These are phyloP conservation scores for Latrodectus geometricus DNA, from an alignment of 1,140 invertebrate genomes.

Conservation along the genomic window DNA sequence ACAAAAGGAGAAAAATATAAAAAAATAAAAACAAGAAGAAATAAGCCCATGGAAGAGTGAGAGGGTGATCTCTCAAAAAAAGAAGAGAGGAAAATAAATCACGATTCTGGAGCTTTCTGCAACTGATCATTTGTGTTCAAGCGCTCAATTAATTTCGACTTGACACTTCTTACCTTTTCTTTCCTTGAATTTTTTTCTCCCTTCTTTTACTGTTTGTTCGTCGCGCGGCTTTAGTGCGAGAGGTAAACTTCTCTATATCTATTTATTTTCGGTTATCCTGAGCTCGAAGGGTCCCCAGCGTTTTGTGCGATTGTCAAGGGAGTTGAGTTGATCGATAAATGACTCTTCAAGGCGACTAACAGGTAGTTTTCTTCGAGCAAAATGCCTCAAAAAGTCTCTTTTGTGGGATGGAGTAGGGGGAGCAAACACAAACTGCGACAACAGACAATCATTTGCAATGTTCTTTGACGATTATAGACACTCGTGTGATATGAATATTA, in stretches of 20 bases:
- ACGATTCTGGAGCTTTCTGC: slow-evolving; percentile 40
- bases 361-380: slow-evolving; percentile 53
- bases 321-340: slow-evolving; percentile 45
- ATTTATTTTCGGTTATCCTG: slow-evolving; percentile 46
- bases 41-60: too few species aligned
- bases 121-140: slow-evolving; percentile 60
- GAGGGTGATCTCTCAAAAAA: too few species aligned
- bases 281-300: slow-evolving; percentile 24
- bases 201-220: slow-evolving; percentile 23
- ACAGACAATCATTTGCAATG: neutral
- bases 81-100: slow-evolving; percentile 36
- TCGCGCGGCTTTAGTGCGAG: neutral
- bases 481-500: too few species aligned
- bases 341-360: slow-evolving; percentile 56
- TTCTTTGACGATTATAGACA: neutral
- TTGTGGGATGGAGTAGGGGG: neutral
- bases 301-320: slow-evolving; percentile 59
- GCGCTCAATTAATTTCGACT: slow-evolving; percentile 58
- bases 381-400: slow-evolving; percentile 52
- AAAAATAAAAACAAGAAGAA: too few species aligned
- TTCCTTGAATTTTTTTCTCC: neutral
- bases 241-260: slow-evolving; percentile 32
- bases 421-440: slow-evolving; percentile 21
- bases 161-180: slow-evolving; percentile 52
- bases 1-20: too few species aligned